Conservation (phyloP, 2,888 invertebrate species). For the Fragum whitleyi region DNA sequence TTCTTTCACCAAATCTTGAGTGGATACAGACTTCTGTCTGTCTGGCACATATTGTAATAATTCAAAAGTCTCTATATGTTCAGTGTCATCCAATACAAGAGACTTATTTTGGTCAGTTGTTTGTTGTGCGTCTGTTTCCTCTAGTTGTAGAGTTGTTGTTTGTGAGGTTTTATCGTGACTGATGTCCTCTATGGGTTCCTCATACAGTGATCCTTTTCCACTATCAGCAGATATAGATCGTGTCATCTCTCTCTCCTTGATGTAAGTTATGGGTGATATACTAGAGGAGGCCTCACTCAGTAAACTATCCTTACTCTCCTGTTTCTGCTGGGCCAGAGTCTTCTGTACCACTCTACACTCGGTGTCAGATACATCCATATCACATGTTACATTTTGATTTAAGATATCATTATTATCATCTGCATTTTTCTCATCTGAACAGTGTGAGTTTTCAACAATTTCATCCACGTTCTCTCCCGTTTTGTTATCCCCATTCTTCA, state of each 20-base stretch:
- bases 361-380: conserved; percentile 66
- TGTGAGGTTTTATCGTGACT: neutral
- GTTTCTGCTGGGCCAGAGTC: conserved; percentile 59
- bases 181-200: conserved; percentile 58
- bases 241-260: conserved; percentile 65
- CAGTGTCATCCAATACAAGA: neutral
- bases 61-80: neutral
- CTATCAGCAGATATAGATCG: conserved; percentile 75
- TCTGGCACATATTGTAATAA: conserved; percentile 35
- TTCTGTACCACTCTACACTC: conserved; percentile 28
- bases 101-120: neutral
- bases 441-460: conserved; percentile 41
- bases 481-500: conserved; percentile 4
- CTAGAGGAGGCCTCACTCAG: conserved; percentile 68
- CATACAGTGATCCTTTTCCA: conserved; percentile 76
- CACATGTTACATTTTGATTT: conserved; percentile 70
- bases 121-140: neutral
- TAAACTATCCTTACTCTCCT: conserved; percentile 75
- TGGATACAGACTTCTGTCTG: conserved; percentile 60
- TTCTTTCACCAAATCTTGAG: conserved; percentile 58
- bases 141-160: neutral
- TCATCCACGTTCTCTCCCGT: neutral
- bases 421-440: neutral
- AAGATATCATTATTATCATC: conserved; percentile 64
- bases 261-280: conserved; percentile 40